phyloP scores from a whole-genome alignment of 2,113 vertebrate species.

The Hemibagrus wyckioides region DNA sequence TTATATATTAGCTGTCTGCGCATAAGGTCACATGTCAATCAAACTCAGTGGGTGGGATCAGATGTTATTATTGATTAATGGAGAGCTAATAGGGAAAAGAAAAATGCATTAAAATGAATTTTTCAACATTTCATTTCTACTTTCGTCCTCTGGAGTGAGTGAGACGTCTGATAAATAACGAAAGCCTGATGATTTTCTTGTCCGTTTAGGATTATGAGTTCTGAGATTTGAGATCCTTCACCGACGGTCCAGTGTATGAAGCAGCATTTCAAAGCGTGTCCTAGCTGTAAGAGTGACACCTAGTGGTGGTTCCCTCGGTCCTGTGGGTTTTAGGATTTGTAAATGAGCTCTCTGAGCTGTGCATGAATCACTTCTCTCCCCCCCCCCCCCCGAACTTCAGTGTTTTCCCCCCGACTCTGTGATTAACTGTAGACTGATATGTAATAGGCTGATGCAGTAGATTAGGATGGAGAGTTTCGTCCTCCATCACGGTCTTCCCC shows the following conservation, averaged over 20 bases:
- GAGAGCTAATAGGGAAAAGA: background rate
- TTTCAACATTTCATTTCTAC: background rate
- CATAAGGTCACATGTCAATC: background rate
- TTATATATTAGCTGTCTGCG: background rate
- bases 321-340: background rate
- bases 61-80: background rate
- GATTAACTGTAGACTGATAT: constrained; percentile 18
- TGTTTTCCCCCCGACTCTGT: constrained; percentile 30
- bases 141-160: background rate
- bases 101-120: background rate
- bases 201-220: background rate
- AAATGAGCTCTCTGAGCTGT: constrained; percentile 7
- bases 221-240: background rate
- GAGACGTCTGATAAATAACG: background rate
- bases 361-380: constrained; percentile 3
- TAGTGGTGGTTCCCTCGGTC: constrained; percentile 61
- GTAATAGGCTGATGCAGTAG: constrained; percentile 33
- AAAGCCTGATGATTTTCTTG: background rate
- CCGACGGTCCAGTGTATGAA: background rate
- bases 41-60: background rate
- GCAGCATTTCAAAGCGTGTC: constrained; percentile 3
- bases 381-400: background rate
- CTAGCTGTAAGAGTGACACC: constrained; percentile 68
- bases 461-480: constrained; percentile 22
- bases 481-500: constrained; percentile 23